Conservation (phyloP, 2,888 invertebrate species). For the Tricholauxania praeusta region DNA sequence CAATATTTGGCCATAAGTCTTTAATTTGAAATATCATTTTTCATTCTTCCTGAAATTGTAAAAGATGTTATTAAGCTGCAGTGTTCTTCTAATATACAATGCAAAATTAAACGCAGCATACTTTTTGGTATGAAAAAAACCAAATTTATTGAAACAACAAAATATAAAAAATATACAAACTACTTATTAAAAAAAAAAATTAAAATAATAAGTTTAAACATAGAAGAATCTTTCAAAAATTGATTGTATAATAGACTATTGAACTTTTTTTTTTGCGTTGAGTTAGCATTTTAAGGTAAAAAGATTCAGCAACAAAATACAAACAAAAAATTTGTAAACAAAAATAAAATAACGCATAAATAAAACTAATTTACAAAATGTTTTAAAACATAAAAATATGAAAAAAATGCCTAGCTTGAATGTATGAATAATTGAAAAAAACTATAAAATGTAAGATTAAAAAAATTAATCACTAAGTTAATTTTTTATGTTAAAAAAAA, state of each 20-base stretch:
- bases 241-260: too few species aligned
- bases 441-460: constrained; percentile 22
- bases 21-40: too few species aligned
- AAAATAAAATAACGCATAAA: constrained; percentile 19
- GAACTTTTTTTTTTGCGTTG: constrained; percentile 9
- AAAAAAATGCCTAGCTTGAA: constrained; percentile 34
- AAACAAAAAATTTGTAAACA: constrained; percentile 22
- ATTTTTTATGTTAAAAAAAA: constrained; percentile 18
- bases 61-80: too few species aligned
- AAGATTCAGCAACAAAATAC: neutral
- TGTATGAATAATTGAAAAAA: constrained; percentile 28
- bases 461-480: constrained; percentile 34
- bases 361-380: constrained; percentile 35
- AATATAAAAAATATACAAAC: neutral
- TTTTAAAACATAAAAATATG: constrained; percentile 38
- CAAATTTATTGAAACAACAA: constrained; percentile 30
- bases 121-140: neutral
- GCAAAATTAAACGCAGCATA: constrained; percentile 10
- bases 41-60: too few species aligned
- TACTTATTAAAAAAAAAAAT: constrained; percentile 3
- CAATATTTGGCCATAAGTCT: too few species aligned
- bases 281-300: too few species aligned
- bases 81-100: neutral
- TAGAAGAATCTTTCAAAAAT: neutral
- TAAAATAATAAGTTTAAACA: constrained; percentile 7